Evolutionary conservation across 2,113 vertebrate species (phyloP), one percentile per base, ranked within the genome.

Genomic region (Podarcis cretensis): DNA sequence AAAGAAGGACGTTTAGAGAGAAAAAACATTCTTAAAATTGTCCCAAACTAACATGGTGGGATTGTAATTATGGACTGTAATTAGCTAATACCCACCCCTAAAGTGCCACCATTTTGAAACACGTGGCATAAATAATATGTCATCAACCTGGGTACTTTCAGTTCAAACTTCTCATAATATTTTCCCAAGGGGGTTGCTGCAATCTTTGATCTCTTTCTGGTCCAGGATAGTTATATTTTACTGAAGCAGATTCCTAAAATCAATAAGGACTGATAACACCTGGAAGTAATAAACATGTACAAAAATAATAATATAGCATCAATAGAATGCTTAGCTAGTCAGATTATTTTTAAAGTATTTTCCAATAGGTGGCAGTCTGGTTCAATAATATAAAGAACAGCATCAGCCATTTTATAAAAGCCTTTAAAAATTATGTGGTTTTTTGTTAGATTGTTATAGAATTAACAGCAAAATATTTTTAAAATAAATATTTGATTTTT

Each of bases 281-380:
- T 81, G 18, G 37, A 81, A 63, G 30, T 35, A 63, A 12, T 81
- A 32, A 63, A 57, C 5, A 13, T 68, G 27, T 20, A 30, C 16
- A 57, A 80, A 69, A 83, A 83, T 12, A 73, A 13, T 71, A 48
- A 16, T n/a, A 71, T 32, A 35, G 30, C 18, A 5, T 27, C 27
- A 76, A 10, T 54, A 81, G 20, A 14, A 2, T 1, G 18, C 71
- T 16, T 30, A 6, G 54, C 35, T 65, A 73, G 57, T 83, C 80
- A 5, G 88, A 69, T 84, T 87, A 74, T 90, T 77, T 87, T 57
- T 88, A 86, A 92, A 89, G 65, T 86, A 88, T 95, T 92, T 95
- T 95, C 96, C 97, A 97, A 94, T 93, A 97, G 97, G 96, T 96
- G 97, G 97, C 96, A 95, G 96, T 96, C 96, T 96, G 93, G 93